Evolutionary conservation across 2,888 invertebrate species (phyloP).

Genomic region (Polyploca ridens): DNA sequence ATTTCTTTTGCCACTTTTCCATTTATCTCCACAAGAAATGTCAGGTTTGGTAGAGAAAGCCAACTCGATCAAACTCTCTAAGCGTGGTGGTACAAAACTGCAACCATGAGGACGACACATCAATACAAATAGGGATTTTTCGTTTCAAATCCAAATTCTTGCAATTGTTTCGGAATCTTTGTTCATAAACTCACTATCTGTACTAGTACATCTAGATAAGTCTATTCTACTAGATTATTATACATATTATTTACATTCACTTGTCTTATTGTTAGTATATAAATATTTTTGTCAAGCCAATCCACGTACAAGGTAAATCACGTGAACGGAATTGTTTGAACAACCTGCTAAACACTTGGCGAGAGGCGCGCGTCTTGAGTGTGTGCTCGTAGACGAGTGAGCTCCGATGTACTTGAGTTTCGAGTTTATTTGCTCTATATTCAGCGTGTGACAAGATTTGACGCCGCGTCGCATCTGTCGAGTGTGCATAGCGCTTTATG

Average conservation of each 20-base stretch:
- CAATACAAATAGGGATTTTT: neutral
- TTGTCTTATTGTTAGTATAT: conserved; percentile 23
- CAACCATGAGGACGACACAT: neutral
- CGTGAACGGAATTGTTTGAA: conserved; percentile 63
- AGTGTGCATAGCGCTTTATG: conserved; percentile 45
- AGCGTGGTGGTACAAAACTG: neutral
- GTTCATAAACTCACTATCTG: too few relatives aligned
- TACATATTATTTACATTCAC: too few relatives aligned
- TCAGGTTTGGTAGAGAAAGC: neutral
- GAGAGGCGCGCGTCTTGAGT: conserved; percentile 52
- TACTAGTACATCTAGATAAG: too few relatives aligned
- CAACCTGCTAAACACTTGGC: conserved; percentile 69
- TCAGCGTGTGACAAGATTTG: conserved; percentile 68
- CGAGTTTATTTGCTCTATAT: conserved; percentile 75
- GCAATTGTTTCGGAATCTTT: neutral
- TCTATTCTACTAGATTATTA: too few relatives aligned
- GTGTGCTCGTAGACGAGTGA: conserved; percentile 63
- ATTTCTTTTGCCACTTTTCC: conserved; percentile 43
- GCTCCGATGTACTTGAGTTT: conserved; percentile 62
- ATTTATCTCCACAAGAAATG: conserved; percentile 24
- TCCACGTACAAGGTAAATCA: conserved; percentile 54
- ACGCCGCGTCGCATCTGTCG: conserved; percentile 40
- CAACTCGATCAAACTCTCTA: neutral
- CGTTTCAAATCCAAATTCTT: too few relatives aligned
- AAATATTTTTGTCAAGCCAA: conserved; percentile 53